A percentile compares a stretch with the other conserved stretches of the same genome.
These are phyloP conservation scores for Acleris laterana DNA, from an alignment of 2,888 invertebrate species.

Conservation along the genomic window DNA sequence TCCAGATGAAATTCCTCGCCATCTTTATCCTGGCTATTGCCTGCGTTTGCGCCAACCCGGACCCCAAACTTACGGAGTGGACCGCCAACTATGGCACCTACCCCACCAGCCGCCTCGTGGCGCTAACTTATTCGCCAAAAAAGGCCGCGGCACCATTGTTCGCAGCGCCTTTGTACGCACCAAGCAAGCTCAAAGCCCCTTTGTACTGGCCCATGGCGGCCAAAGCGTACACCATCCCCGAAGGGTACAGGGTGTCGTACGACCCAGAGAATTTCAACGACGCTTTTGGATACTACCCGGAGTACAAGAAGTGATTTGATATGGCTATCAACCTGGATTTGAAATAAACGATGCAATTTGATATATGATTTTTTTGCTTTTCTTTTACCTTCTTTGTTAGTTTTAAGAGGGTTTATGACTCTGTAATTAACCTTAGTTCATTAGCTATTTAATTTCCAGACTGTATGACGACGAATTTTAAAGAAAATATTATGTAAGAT, in stretches of 20 bases:
- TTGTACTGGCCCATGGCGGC: slow-evolving; percentile 1
- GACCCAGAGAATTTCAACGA: slow-evolving; percentile 49
- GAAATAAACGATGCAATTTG: slow-evolving; percentile 17
- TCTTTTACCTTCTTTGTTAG: not conserved
- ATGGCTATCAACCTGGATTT: not conserved
- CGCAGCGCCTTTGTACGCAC: too few relatives aligned
- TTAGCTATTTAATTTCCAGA: too few relatives aligned
- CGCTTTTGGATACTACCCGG: slow-evolving; percentile 50
- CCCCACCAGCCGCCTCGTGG: slow-evolving; percentile 26
- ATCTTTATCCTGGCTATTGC: slow-evolving; percentile 41
- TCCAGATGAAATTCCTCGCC: slow-evolving; percentile 51
- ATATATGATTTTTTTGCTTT: not conserved
- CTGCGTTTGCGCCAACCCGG: slow-evolving; percentile 33
- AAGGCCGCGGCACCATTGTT: too few relatives aligned
- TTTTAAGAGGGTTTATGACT: too few relatives aligned
- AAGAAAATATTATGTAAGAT: too few relatives aligned
- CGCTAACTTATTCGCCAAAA: slow-evolving; percentile 1
- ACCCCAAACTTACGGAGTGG: slow-evolving; percentile 45
- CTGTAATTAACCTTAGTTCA: too few relatives aligned
- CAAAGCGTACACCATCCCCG: slow-evolving; percentile 2
- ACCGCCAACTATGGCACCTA: slow-evolving; percentile 44
- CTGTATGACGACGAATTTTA: too few relatives aligned
- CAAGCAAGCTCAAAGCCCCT: too few relatives aligned
- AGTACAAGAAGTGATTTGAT: slow-evolving; percentile 30
- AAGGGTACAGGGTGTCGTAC: slow-evolving; percentile 19